Conservation (phyloP, 2,797 vertebrate genomes). For the Enteromius thamalakanensis region DNA sequence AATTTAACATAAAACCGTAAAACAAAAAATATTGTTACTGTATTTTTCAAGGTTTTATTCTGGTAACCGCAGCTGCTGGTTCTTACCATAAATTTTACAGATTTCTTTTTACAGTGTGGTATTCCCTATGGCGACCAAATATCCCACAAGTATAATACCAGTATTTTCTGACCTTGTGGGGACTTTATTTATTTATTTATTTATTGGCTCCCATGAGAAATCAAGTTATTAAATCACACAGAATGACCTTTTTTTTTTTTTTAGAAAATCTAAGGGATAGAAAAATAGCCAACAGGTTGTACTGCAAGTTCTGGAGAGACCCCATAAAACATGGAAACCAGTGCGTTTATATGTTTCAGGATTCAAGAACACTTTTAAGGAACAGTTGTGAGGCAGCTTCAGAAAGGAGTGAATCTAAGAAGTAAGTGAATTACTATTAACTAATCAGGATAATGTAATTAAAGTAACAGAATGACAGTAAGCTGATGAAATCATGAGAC, state of each 20-base stretch:
- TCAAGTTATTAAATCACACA: too few relatives aligned
- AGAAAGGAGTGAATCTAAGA: background rate
- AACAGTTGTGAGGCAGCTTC: slow-evolving; percentile 6
- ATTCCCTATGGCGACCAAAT: background rate
- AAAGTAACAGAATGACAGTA: slow-evolving; percentile 1
- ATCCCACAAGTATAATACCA: background rate
- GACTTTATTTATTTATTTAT: too few relatives aligned
- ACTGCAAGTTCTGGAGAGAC: background rate
- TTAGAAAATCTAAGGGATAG: background rate
- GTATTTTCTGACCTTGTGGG: too few relatives aligned
- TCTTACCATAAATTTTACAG: too few relatives aligned
- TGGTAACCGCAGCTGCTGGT: too few relatives aligned
- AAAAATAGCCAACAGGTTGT: background rate
- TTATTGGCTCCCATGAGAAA: too few relatives aligned
- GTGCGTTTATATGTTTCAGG: background rate
- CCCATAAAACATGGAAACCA: background rate
- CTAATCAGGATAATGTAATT: background rate
- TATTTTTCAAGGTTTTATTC: too few relatives aligned
- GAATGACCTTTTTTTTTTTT: too few relatives aligned
- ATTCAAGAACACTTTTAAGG: slow-evolving; percentile 2
- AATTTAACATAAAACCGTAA: too few relatives aligned
- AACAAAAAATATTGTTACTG: too few relatives aligned
- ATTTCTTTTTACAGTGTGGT: too few relatives aligned
- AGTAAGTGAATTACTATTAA: background rate
- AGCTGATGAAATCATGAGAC: slow-evolving; percentile 1